Percentiles rank a stretch among this genome's conserved stretches.
phyloP scores from a whole-genome alignment of 2,797 vertebrate species.

The Scarus forsteni region DNA sequence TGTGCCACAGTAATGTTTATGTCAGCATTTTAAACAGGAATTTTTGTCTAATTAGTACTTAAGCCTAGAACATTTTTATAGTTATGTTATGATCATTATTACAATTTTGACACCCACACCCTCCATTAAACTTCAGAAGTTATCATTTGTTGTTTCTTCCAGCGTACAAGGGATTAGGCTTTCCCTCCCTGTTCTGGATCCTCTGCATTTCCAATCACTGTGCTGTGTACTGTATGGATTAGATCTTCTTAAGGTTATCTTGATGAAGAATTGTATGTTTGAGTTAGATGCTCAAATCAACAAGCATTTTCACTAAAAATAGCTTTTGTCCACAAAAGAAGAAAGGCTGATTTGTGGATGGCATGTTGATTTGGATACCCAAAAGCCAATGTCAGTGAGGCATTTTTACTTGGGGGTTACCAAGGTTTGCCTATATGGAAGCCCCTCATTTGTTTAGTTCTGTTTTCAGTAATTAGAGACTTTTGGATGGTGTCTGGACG shows the following conservation, averaged over 20 bases:
- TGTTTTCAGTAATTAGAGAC: no score
- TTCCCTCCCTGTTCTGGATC: conserved; percentile 4
- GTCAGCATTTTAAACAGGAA: no score
- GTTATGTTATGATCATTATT: no score
- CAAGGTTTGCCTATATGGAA: no score
- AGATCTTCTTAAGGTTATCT: conserved; percentile 25
- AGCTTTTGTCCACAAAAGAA: background rate
- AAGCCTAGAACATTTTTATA: no score
- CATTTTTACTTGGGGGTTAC: no score
- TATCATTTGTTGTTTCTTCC: conserved; percentile 2
- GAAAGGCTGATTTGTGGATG: background rate
- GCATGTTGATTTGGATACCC: conserved; percentile 4
- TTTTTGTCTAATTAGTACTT: no score
- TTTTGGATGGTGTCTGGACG: no score
- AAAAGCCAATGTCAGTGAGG: background rate
- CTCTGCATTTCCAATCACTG: conserved; percentile 10
- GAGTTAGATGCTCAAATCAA: conserved; percentile 24
- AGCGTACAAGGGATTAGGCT: conserved; percentile 4
- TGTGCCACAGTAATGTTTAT: no score
- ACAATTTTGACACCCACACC: background rate
- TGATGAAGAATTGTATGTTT: conserved; percentile 17
- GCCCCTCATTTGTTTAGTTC: no score
- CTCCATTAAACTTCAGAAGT: background rate
- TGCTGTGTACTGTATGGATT: conserved; percentile 23
- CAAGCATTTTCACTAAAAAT: conserved; percentile 4